These are phyloP conservation scores for Solenodon paradoxus DNA, from an alignment of 2,113 vertebrate species.

Conservation along the genomic window DNA sequence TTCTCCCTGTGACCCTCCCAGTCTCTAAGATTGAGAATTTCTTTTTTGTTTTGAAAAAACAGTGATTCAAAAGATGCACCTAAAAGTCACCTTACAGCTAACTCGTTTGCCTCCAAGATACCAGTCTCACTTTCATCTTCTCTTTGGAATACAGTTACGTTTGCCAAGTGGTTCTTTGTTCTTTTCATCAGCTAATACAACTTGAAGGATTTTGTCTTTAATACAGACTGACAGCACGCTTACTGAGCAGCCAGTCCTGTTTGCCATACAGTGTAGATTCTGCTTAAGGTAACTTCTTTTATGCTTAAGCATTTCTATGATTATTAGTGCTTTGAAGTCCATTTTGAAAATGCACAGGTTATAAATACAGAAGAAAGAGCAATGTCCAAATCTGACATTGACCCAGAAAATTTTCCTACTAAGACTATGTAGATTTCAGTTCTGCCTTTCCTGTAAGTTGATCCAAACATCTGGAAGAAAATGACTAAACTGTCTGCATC, in stretches of 20 bases:
- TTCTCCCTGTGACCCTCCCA: neutral
- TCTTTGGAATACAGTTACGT: too few species aligned
- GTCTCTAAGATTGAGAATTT: neutral
- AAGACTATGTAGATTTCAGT: slow-evolving; percentile 80
- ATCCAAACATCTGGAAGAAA: slow-evolving; percentile 80
- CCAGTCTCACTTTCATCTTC: neutral
- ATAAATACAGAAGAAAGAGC: slow-evolving; percentile 86
- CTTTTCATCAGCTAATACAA: slow-evolving; percentile 30
- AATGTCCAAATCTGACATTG: slow-evolving; percentile 68
- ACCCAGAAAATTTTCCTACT: slow-evolving; percentile 69
- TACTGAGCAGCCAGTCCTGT: slow-evolving; percentile 56
- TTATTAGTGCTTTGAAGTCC: slow-evolving; percentile 83
- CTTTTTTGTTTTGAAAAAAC: neutral
- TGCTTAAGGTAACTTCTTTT: slow-evolving; percentile 72
- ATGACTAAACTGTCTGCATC: slow-evolving; percentile 92
- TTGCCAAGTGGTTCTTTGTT: neutral
- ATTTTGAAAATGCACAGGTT: slow-evolving; percentile 90
- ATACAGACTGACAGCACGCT: slow-evolving; percentile 62
- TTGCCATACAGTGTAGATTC: slow-evolving; percentile 72
- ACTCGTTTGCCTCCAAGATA: neutral
- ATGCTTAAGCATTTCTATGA: slow-evolving; percentile 86
- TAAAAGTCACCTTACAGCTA: neutral
- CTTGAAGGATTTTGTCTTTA: slow-evolving; percentile 47
- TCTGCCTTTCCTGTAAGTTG: slow-evolving; percentile 80
- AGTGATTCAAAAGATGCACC: slow-evolving; percentile 36